Evolutionary conservation across 1,140 invertebrate species (phyloP), one percentile per base, ranked within the genome.

Genomic region (Plodia interpunctella): DNA sequence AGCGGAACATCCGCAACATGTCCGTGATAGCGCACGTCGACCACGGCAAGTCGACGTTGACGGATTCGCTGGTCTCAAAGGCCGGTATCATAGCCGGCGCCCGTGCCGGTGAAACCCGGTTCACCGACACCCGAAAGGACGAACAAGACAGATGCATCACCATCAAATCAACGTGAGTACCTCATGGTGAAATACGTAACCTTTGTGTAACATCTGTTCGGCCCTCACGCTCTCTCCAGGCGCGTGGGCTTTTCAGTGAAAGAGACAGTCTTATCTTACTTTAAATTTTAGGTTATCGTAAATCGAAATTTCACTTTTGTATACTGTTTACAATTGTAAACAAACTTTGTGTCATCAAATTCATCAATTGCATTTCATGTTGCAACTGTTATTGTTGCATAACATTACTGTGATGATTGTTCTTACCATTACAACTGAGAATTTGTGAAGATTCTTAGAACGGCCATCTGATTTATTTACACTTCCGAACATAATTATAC

Each of bases 11-110:
- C 91, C 95, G 99, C 88, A 99, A 99, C 92, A 99, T 99, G 98
- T 99, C 98, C 87, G 99, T 99, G 90, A 99, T 99, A 91, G 99
- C 99, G 76, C 99, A 99, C 91, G 99, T 99, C 63, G 99, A 99
- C 93, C 99, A 99, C 90, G 99, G 99, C 85, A 99, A 99, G 91
- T 99, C 98, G 71, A 99, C 99, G 54, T 90, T 99, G 87, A 99
- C 99, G 50, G 99, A 99, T 91, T 99, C 99, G 55, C 93, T 99
- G 74, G 98, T 99, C 51, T 98, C 98, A 58, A 99, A 99, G 91
- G 99, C 98, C 82, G 99, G 99, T 93, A 99, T 99, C 87, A 99
- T 99, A 91, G 98, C 99, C 73, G 95, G 95, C 73, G 95, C 98
- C 35, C 98, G 99, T 81, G 99, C 99, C 79, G 99, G 99, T 75